Base-by-base conservation (phyloP, 1,140 invertebrate species). In the Papilio dardanus region DNA sequence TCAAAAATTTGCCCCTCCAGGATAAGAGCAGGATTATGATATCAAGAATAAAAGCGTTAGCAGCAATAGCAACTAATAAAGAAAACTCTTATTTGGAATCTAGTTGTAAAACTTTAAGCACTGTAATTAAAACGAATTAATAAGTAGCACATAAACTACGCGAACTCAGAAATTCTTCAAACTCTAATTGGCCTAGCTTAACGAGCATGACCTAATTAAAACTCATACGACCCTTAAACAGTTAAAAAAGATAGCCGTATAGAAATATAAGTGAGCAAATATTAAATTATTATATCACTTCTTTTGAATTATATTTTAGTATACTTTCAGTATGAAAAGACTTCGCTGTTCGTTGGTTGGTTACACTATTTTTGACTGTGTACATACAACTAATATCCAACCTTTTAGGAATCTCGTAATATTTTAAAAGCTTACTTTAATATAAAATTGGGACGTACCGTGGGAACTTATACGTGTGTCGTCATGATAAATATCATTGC, bases 401-500 rank as follows among this genome's bases (percentile, higher is more conserved):
- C 4, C 12, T 16, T 16, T 42, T 16, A 42, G 16, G 14, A 12
- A n/a, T 42, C 12, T 3, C 16, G 40, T 16, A n/a, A 16, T 19
- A 46, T 7, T 19, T 46, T 5, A 19, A 46, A 46, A n/a, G 16
- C 42, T 46, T 46, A 10, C 7, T 7, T 19, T 16, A n/a, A n/a
- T 46, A 0, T 58, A 21, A 12, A 1, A 62, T 62, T 54, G 2
- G 21, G 21, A 62, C 54, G 30, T 28, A 62, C 12, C 21, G 54
- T 62, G 54, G 24, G 54, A 62, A n/a, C 24, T 5, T 28, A 30
- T 28, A 16, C 12, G 10, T 14, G 3, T 62, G 74, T 30, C 33
- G 54, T 66, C 67, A 78, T 73, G 42, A 35, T 73, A 78, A 75
- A 75, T 21, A 73, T 16, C 68, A 67, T 78, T 65, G 77, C 77